Conservation (phyloP, 2,113 vertebrate species). For the Axis porcinus region DNA sequence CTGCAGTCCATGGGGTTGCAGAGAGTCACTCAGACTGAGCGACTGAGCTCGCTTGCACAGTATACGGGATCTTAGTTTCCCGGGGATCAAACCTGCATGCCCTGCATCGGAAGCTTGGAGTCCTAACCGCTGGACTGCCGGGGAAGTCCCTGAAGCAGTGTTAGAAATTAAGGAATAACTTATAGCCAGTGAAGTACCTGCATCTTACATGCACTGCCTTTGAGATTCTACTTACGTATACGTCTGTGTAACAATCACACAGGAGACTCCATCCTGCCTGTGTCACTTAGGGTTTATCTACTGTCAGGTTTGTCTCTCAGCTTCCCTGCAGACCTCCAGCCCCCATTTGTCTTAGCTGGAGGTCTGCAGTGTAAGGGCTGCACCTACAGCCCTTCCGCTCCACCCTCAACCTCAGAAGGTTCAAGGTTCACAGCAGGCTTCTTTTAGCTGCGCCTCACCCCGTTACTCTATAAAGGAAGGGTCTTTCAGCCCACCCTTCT, state of each 20-base stretch:
- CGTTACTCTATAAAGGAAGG: neutral
- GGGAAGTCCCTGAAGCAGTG: neutral
- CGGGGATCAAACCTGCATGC: rapidly evolving
- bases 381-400: neutral
- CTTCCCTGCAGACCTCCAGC: neutral
- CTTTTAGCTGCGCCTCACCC: rapidly evolving
- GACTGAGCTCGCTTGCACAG: neutral
- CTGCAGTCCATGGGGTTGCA: neutral
- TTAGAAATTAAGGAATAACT: neutral
- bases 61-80: neutral
- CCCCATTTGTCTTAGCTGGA: neutral
- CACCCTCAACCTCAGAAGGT: neutral
- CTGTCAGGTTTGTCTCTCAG: neutral
- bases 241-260: neutral
- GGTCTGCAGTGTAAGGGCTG: neutral
- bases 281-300: neutral
- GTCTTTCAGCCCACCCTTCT: neutral
- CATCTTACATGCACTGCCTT: neutral
- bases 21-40: neutral
- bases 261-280: neutral
- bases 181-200: neutral
- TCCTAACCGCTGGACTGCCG: neutral
- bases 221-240: neutral
- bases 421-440: neutral
- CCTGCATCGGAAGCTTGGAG: neutral